These are phyloP conservation scores for Rotaria socialis DNA, from an alignment of 2,888 invertebrate species.

Conservation along the genomic window DNA sequence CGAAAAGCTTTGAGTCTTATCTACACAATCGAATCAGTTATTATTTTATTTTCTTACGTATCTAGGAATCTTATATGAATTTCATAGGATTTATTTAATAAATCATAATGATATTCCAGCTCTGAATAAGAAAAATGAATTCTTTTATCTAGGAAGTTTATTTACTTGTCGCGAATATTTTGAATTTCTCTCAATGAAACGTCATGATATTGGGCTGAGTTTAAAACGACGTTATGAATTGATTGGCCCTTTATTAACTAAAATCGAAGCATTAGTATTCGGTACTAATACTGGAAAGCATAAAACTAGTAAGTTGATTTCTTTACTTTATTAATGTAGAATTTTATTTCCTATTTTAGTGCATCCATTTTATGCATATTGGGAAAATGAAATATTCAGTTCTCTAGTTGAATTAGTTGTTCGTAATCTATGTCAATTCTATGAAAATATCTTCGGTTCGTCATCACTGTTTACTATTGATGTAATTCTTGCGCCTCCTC, in stretches of 20 bases:
- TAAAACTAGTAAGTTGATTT: background rate
- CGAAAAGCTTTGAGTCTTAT: too few relatives aligned
- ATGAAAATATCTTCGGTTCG: background rate
- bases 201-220: background rate
- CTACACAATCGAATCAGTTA: too few relatives aligned
- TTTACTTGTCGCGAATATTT: conserved; percentile 20
- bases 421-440: conserved; percentile 21
- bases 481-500: background rate
- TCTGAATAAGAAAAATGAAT: too few relatives aligned
- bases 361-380: background rate
- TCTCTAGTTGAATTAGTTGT: conserved; percentile 4
- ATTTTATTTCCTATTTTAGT: background rate
- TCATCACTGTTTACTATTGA: background rate
- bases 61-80: too few relatives aligned
- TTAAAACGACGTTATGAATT: conserved; percentile 17
- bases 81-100: too few relatives aligned
- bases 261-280: conserved; percentile 22
- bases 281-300: background rate
- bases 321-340: background rate
- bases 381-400: background rate
- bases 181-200: background rate
- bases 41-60: too few relatives aligned
- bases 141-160: background rate
- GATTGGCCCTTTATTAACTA: background rate
- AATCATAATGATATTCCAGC: too few relatives aligned